A percentile compares a stretch with the other conserved stretches of the same genome.
Evolutionary conservation across 2,113 vertebrate species (phyloP).

Genomic region (Mobula hypostoma): DNA sequence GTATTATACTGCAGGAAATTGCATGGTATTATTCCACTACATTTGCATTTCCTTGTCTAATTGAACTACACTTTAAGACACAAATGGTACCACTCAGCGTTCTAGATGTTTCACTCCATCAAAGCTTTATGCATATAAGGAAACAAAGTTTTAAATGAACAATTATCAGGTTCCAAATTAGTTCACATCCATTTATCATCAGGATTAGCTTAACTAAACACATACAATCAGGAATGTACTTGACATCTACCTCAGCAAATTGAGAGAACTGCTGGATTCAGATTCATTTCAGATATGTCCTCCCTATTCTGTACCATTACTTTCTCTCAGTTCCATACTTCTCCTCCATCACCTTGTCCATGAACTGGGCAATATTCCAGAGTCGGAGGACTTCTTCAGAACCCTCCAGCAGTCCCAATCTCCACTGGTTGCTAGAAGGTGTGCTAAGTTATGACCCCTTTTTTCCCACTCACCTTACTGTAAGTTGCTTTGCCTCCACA

Average conservation of each 20-base stretch:
- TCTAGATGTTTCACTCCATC: neutral
- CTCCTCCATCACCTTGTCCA: neutral
- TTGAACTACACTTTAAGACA: neutral
- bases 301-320: neutral
- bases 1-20: neutral
- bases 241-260: neutral
- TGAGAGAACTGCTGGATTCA: neutral
- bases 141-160: neutral
- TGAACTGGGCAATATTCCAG: neutral
- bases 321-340: neutral
- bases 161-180: neutral
- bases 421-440: no score
- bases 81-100: neutral
- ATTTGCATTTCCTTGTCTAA: neutral
- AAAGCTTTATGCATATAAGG: neutral
- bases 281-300: neutral
- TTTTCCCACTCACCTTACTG: neutral
- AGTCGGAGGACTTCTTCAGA: neutral
- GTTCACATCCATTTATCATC: neutral
- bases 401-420: neutral
- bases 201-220: neutral
- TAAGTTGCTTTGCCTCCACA: neutral
- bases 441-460: neutral
- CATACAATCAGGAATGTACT: neutral
- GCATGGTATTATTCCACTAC: no score